These are phyloP conservation scores for Rhagoletis pomonella DNA, from an alignment of 1,140 invertebrate species.

Conservation along the genomic window DNA sequence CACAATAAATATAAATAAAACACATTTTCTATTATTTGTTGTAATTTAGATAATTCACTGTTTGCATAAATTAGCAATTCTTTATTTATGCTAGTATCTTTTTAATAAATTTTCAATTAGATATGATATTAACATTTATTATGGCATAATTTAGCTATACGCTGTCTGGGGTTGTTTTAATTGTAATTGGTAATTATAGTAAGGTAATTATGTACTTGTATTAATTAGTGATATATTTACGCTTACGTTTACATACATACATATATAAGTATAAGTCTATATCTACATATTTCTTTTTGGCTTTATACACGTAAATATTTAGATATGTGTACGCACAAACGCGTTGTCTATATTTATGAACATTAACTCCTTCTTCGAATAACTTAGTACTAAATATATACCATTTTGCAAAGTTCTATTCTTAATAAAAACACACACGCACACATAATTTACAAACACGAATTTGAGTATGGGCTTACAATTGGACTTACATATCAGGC, in stretches of 20 bases:
- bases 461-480: background rate
- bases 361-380: background rate
- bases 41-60: background rate
- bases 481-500: too few species aligned
- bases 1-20: background rate
- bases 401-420: background rate
- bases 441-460: constrained; percentile 31
- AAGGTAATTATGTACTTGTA: constrained; percentile 48
- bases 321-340: background rate
- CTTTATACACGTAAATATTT: background rate
- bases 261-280: background rate
- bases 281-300: background rate
- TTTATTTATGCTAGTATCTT: constrained; percentile 10
- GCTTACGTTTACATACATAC: background rate
- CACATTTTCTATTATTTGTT: background rate
- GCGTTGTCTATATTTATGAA: background rate
- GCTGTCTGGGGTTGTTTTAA: background rate
- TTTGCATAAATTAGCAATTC: constrained; percentile 37
- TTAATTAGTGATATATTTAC: constrained; percentile 12
- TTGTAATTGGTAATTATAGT: background rate
- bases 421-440: background rate
- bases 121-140: constrained; percentile 47
- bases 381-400: background rate
- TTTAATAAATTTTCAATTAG: constrained; percentile 37
- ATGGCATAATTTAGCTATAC: constrained; percentile 42